A percentile compares a stretch with the other conserved stretches of the same genome.
Conservation (phyloP, 2,797 vertebrate genomes). For the Schizopygopsis malacanthus region DNA sequence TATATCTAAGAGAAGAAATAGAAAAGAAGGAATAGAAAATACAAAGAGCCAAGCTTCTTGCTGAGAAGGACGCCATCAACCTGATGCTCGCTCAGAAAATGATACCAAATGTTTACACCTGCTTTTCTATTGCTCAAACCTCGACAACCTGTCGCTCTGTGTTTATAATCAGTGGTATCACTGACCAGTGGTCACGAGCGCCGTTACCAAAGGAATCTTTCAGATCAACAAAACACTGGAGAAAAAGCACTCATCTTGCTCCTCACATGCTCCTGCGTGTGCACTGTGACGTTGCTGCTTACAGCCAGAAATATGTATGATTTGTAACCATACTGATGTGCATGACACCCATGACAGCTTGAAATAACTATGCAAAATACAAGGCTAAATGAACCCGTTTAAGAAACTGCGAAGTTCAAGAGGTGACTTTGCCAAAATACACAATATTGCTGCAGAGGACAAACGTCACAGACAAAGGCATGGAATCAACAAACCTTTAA, state of each 20-base stretch:
- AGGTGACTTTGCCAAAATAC: conserved; percentile 50
- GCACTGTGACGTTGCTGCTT: conserved; percentile 36
- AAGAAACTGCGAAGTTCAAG: conserved; percentile 36
- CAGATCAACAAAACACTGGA: conserved; percentile 9
- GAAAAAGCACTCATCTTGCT: neutral
- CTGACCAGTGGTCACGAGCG: neutral
- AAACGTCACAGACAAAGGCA: conserved; percentile 35
- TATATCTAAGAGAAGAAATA: neutral
- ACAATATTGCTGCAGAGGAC: conserved; percentile 36
- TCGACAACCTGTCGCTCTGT: conserved; percentile 12
- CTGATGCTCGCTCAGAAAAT: neutral
- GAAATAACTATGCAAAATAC: conserved; percentile 6
- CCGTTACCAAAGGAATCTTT: neutral
- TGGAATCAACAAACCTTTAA: conserved; percentile 15
- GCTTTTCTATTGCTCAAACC: neutral
- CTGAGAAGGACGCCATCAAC: neutral
- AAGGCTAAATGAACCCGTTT: conserved; percentile 1
- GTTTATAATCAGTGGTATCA: neutral
- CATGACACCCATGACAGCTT: conserved; percentile 30
- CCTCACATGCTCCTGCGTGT: conserved; percentile 42
- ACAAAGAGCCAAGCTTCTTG: neutral
- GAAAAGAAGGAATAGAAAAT: neutral
- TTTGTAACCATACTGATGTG: conserved; percentile 6
- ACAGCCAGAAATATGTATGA: neutral
- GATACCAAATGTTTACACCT: neutral